Conservation (phyloP, 1,140 invertebrate species). For the Bemisia tabaci region DNA sequence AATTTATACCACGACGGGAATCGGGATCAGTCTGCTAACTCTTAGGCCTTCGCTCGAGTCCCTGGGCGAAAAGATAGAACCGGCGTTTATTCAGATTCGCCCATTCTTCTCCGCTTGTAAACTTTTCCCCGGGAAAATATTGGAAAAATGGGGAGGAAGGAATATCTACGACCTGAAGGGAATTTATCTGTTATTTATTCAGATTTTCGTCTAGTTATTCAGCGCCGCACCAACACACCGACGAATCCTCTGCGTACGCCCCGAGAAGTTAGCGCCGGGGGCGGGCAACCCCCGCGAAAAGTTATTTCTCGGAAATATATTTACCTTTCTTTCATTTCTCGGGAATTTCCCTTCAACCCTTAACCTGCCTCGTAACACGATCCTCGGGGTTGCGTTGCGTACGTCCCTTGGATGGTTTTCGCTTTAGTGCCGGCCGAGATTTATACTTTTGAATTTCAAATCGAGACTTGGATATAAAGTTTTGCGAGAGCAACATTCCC, state of each 20-base stretch:
- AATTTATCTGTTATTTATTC: neutral
- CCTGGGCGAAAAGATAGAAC: neutral
- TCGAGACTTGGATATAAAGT: neutral
- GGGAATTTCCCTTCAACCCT: neutral
- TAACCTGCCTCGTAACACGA: neutral
- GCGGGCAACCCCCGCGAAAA: neutral
- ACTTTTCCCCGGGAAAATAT: neutral
- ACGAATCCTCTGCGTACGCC: neutral
- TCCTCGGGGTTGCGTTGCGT: neutral
- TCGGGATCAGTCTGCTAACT: neutral
- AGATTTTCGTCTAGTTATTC: neutral
- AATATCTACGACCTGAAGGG: neutral
- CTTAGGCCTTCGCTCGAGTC: neutral
- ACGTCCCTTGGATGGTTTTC: neutral
- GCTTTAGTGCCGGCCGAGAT: neutral
- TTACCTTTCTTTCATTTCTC: neutral
- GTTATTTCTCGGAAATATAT: neutral
- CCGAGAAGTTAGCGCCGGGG: neutral
- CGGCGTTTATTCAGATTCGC: neutral
- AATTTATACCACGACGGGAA: neutral
- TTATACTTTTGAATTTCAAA: neutral
- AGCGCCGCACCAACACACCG: neutral
- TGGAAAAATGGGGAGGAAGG: neutral
- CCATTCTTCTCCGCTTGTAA: neutral
- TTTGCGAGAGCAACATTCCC: neutral